Conservation (phyloP, 2,797 vertebrate species). For the Ctenochaetus hawaiiensis region DNA sequence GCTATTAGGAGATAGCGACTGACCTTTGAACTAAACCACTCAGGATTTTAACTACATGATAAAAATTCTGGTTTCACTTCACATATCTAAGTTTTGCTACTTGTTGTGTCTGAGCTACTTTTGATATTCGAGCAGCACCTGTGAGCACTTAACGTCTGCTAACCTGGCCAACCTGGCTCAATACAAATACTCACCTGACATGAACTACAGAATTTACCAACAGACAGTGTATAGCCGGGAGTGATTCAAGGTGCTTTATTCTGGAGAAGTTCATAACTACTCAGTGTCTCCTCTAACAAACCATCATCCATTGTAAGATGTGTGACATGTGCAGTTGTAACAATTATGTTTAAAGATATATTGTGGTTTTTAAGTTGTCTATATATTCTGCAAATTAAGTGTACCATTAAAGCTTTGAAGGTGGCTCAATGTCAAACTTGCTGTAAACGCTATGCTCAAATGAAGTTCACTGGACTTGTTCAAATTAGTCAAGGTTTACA, state of each 20-base stretch:
- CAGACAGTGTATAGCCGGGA: neutral
- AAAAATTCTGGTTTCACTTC: neutral
- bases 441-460: neutral
- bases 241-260: conserved; percentile 14
- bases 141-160: conserved; percentile 1
- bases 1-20: conserved; percentile 25
- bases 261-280: conserved; percentile 13
- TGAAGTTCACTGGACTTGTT: neutral
- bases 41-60: neutral
- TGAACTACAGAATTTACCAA: neutral
- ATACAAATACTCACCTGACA: conserved; percentile 11
- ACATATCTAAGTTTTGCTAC: neutral
- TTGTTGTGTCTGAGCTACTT: neutral
- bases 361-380: neutral
- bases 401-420: neutral
- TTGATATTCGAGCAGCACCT: conserved; percentile 7
- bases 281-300: conserved; percentile 37
- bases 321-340: neutral
- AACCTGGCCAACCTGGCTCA: neutral
- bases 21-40: conserved; percentile 33
- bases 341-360: conserved; percentile 10
- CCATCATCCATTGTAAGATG: neutral
- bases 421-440: neutral
- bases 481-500: conserved; percentile 31
- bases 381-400: neutral